These are phyloP conservation scores for Papio anubis DNA, from an alignment of 2,113 vertebrate genomes.

Conservation along the genomic window DNA sequence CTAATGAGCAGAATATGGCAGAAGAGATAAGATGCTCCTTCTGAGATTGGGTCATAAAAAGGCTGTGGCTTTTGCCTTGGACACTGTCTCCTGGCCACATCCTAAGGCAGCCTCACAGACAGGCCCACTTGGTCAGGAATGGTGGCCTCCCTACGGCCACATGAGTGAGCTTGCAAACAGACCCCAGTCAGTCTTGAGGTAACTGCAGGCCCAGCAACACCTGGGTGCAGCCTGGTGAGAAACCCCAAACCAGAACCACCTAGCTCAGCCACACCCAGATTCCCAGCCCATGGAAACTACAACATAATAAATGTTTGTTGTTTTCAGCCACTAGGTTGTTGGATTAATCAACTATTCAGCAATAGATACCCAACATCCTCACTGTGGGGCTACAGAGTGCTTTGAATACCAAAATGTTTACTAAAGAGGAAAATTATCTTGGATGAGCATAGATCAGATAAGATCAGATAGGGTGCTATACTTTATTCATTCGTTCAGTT, in stretches of 20 bases:
- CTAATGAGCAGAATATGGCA: not conserved
- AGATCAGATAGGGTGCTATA: not conserved
- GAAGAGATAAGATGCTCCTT: rapidly evolving
- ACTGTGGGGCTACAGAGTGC: not conserved
- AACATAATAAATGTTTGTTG: not conserved
- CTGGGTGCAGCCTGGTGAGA: not conserved
- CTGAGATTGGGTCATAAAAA: not conserved
- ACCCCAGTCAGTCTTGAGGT: not conserved
- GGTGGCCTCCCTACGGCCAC: not conserved
- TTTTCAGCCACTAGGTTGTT: not conserved
- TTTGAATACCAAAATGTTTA: not conserved
- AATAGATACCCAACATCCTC: not conserved
- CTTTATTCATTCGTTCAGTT: not conserved
- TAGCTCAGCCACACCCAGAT: not conserved
- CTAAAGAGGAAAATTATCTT: not conserved
- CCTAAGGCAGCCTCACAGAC: not conserved
- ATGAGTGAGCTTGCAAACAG: not conserved
- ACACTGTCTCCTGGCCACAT: not conserved
- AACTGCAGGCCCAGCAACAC: not conserved
- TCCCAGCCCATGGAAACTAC: not conserved
- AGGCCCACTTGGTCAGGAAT: not conserved
- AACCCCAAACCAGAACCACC: not conserved
- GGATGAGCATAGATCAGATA: not conserved
- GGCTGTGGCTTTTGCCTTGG: not conserved
- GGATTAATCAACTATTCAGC: not conserved